Evolutionary conservation across 2,797 vertebrate genomes (phyloP).

Genomic region (Macropus fuliginosus): DNA sequence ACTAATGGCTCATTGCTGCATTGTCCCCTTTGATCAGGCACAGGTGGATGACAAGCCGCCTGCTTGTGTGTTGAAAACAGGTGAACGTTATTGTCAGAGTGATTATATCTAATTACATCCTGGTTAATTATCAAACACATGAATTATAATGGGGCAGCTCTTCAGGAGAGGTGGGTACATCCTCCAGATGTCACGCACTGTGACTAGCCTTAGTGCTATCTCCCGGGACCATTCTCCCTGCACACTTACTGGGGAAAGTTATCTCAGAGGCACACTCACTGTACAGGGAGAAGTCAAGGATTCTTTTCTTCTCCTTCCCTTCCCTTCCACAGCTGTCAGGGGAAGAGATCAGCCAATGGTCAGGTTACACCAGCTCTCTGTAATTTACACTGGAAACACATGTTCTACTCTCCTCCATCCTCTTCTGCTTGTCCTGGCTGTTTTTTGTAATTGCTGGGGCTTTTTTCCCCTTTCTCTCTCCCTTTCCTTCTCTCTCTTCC

Average conservation of each 20-base stretch:
- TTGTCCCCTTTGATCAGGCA: slow-evolving; percentile 82
- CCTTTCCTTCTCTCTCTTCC: neutral
- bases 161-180: slow-evolving; percentile 77
- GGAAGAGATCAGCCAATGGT: slow-evolving; percentile 23
- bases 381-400: slow-evolving; percentile 9
- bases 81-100: slow-evolving; percentile 82
- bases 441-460: neutral
- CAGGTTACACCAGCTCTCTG: neutral
- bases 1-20: slow-evolving; percentile 79
- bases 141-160: slow-evolving; percentile 81
- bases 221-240: slow-evolving; percentile 70
- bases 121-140: slow-evolving; percentile 86
- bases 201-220: slow-evolving; percentile 40
- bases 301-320: slow-evolving; percentile 31
- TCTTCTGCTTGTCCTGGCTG: neutral
- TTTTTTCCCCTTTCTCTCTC: neutral
- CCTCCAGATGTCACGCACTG: slow-evolving; percentile 82
- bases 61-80: slow-evolving; percentile 83
- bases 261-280: neutral
- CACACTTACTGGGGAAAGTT: slow-evolving; percentile 17
- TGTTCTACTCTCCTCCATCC: neutral
- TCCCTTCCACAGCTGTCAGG: slow-evolving; percentile 44
- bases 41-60: slow-evolving; percentile 83
- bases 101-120: slow-evolving; percentile 88
- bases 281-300: slow-evolving; percentile 5